A percentile compares a stretch with the other conserved stretches of the same genome.
These are phyloP conservation scores for Rotaria socialis DNA, from an alignment of 2,888 invertebrate species.

Conservation along the genomic window DNA sequence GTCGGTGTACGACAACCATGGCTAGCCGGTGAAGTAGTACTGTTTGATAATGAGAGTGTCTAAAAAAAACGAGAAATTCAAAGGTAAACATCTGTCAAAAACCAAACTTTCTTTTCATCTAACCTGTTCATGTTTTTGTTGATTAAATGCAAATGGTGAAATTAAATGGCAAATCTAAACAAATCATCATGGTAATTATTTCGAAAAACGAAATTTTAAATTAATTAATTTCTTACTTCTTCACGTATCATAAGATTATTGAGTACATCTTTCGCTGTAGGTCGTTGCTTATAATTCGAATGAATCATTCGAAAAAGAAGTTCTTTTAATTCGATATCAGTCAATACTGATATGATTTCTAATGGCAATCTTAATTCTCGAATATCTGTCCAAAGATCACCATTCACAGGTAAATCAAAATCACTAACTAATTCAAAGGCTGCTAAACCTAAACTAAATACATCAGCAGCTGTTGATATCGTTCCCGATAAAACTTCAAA, in stretches of 20 bases:
- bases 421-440: slow-evolving; percentile 70
- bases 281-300: slow-evolving; percentile 62
- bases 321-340: slow-evolving; percentile 63
- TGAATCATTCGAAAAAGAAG: slow-evolving; percentile 65
- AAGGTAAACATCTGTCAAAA: neutral
- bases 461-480: slow-evolving; percentile 68
- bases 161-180: neutral
- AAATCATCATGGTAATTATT: neutral
- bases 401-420: slow-evolving; percentile 69
- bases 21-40: neutral
- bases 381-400: slow-evolving; percentile 69
- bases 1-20: neutral
- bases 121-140: neutral
- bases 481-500: slow-evolving; percentile 67
- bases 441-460: slow-evolving; percentile 69
- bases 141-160: slow-evolving; percentile 33
- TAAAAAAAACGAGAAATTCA: neutral
- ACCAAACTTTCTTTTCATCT: neutral
- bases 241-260: slow-evolving; percentile 56
- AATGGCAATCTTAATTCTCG: slow-evolving; percentile 64
- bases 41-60: neutral
- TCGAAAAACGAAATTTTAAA: too few species aligned
- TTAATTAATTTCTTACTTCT: neutral
- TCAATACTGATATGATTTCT: slow-evolving; percentile 53
- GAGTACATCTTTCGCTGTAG: slow-evolving; percentile 64